Base-by-base conservation (phyloP, 1,140 invertebrate species). In the Zaprionus ghesquierei region DNA sequence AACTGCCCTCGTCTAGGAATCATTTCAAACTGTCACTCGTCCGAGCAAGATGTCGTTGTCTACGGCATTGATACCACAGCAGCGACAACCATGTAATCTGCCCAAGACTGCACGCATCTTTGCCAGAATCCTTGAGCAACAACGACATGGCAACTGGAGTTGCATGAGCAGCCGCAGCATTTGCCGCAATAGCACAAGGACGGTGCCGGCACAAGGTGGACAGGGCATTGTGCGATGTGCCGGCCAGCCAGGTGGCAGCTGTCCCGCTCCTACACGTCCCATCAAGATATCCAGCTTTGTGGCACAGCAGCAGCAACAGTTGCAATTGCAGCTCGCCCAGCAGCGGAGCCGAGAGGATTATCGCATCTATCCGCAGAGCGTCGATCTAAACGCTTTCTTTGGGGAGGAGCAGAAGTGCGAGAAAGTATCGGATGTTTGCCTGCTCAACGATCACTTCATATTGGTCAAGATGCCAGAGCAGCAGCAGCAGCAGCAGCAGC, bases 401-500 rank as follows among this genome's bases (percentile, higher is more conserved):
- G 75, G 84, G 5, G 77, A 69, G 25, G 61, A 79, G n/a, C 75
- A 79, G 22, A 77, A 70, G 35, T 89, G 72, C 29, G 78, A 87
- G 4, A 79, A 77, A 38, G 81, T 91, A 0, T 90, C 90, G 23
- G 90, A 91, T 75, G 77, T 91, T 12, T 91, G 90, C 50, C 63
- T 91, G 46, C 75, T 91, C 18, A 91, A 91, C 65, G 90, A 91
- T 75, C 86, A 91, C 65, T 91, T 79, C 20, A 91, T 91, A 33
- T 72, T 91, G 68, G 90, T 91, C 12, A 90, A 91, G 77, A 90
- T 91, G 77, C 90, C 90, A 10, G 18, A 51, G 5, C 10, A 38
- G 18, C 15, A 63, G 20, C 15, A 8, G 20, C n/a, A 22, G 4
- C 31, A 61, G 9, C n/a, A 53, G 31, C 25, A 44, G 18, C 15